phyloP scores from a whole-genome alignment of 2,797 vertebrate genomes.

The Bradypodion ventrale region DNA sequence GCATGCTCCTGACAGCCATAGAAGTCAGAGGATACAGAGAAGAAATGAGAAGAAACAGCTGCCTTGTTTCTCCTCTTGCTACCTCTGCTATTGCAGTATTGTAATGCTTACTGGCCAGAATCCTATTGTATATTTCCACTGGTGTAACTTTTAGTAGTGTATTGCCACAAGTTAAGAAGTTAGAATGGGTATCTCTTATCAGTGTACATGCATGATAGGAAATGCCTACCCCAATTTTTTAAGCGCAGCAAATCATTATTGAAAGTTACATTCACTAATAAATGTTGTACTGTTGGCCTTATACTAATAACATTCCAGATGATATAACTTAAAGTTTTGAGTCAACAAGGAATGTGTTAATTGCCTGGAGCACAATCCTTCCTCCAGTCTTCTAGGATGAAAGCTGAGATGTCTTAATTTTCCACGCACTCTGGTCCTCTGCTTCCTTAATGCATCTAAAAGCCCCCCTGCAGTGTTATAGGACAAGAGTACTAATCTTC shows the following conservation, averaged over 20 bases:
- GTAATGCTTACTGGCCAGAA: too few species aligned
- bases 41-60: too few species aligned
- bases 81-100: neutral
- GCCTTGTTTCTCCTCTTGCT: neutral
- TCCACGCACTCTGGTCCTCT: neutral
- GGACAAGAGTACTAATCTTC: constrained; percentile 53
- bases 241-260: too few species aligned
- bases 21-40: neutral
- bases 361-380: fast-evolving
- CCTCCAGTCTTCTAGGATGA: neutral
- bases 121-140: too few species aligned
- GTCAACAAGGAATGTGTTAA: neutral
- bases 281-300: too few species aligned
- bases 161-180: too few species aligned
- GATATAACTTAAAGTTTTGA: neutral
- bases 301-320: too few species aligned
- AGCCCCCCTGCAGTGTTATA: constrained; percentile 10
- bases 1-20: neutral
- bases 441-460: neutral
- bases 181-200: too few species aligned
- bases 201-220: too few species aligned
- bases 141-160: too few species aligned
- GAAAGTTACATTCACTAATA: too few species aligned
- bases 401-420: neutral
- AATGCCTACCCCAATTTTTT: too few species aligned